Conservation (phyloP, 2,797 vertebrate species). For the Ctenochaetus hawaiiensis region DNA sequence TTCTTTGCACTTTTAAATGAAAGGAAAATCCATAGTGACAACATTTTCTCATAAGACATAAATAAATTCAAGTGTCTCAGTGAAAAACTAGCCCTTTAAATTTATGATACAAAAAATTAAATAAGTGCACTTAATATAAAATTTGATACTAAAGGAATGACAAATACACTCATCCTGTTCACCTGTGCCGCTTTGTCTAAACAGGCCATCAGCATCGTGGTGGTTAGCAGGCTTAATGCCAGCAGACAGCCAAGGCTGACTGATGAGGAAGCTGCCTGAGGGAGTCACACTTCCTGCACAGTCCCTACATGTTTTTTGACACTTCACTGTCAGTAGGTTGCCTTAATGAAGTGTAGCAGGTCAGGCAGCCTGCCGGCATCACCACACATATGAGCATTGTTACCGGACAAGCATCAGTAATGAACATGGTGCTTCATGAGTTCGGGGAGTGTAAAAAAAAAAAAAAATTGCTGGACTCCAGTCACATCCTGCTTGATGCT, state of each 20-base stretch:
- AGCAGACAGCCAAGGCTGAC: conserved; percentile 41
- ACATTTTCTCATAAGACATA: conserved; percentile 4
- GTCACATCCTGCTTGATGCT: background rate
- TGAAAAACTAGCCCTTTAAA: background rate
- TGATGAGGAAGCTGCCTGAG: conserved; percentile 49
- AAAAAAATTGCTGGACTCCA: background rate
- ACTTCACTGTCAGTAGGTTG: conserved; percentile 29
- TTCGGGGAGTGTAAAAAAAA: background rate
- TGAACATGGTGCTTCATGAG: conserved; percentile 5
- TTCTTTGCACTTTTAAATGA: conserved; percentile 5
- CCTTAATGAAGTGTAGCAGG: conserved; percentile 41
- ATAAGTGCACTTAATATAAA: background rate
- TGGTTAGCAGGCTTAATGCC: conserved; percentile 17
- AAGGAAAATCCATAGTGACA: conserved; percentile 9
- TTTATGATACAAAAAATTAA: background rate
- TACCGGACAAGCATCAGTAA: conserved; percentile 17
- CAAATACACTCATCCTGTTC: background rate
- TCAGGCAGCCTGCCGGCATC: conserved; percentile 29
- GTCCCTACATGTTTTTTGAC: conserved; percentile 50
- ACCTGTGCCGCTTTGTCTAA: conserved; percentile 20
- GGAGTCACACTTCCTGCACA: conserved; percentile 46
- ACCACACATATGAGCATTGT: background rate
- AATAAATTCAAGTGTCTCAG: background rate
- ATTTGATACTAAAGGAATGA: background rate
- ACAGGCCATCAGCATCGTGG: conserved; percentile 20